Base-by-base conservation (phyloP, 2,888 invertebrate species). In the Prionchulus punctatus region DNA sequence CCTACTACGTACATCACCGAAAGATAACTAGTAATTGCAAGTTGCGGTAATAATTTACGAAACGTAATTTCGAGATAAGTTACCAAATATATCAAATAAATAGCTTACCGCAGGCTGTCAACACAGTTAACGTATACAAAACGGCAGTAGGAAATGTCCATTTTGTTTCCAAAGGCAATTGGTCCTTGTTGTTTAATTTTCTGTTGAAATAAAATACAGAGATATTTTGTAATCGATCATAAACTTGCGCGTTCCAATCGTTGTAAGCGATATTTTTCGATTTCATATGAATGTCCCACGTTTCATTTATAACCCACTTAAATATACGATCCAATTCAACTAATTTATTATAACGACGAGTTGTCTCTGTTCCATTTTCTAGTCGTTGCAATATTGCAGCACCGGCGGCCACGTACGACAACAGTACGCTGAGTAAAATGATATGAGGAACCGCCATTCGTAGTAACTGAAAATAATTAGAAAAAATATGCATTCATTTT, bases 71-170 rank as follows among this genome's bases (percentile, higher is more conserved):
- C n/a, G n/a, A n/a, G n/a, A n/a, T n/a, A n/a, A n/a, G n/a, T n/a
- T n/a, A n/a, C n/a, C n/a, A n/a, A n/a, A n/a, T n/a, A n/a, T n/a
- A n/a, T n/a, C n/a, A n/a, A n/a, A n/a, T n/a, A n/a, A n/a, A n/a
- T 42, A 12, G 12, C 47, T 43, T 23, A 68, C 70, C 69, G 58
- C 70, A 70, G 61, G 70, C 69, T 23, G 70, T 70, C 48, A 70
- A 58, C 23, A 70, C 70, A n/a, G 70, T 70, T 23, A 70, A 60
- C 3, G 70, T 68, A 60, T 70, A 70, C 27, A 70, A 62, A 12
- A 69, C 57, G 3, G 68, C 65, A 2, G 70, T 69, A 3, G 68
- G 69, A 55, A 70, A 70, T 0, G 70, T 70, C 70, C 70, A 70
- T 52, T 66, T 68, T 2, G 47, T 26, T 3, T 18, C 12, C 2